A percentile compares a stretch with the other conserved stretches of the same genome.
Conservation (phyloP, 2,113 vertebrate species). For the Cryptomyrus ogoouensis region DNA sequence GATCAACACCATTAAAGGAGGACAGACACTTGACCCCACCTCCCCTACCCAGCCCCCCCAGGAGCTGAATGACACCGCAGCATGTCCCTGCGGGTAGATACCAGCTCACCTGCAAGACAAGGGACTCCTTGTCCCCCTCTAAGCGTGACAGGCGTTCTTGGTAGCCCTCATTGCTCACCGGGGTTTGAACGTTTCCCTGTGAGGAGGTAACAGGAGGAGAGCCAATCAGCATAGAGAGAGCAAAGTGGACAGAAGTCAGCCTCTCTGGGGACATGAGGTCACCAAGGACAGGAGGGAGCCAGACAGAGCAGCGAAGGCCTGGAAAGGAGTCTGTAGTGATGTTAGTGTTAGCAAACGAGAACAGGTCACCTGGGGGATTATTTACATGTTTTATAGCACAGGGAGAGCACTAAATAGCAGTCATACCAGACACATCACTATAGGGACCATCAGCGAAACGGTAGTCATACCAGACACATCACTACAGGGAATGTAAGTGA, state of each 20-base stretch:
- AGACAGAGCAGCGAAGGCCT: neutral
- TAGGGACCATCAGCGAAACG: neutral
- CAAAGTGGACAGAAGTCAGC: neutral
- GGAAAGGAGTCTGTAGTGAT: neutral
- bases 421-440: neutral
- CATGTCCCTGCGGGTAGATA: neutral
- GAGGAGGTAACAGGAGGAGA: slow-evolving; percentile 30
- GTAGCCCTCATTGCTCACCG: slow-evolving; percentile 78
- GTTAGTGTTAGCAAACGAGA: neutral
- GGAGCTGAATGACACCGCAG: neutral
- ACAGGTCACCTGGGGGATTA: neutral
- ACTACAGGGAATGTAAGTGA: neutral
- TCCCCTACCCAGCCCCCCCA: neutral
- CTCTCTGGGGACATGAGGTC: neutral
- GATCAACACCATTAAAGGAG: neutral
- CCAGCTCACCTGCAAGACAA: slow-evolving; percentile 85
- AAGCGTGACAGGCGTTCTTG: slow-evolving; percentile 85
- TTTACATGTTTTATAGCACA: neutral
- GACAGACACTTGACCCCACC: neutral
- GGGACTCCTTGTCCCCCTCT: slow-evolving; percentile 94
- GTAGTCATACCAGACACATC: neutral
- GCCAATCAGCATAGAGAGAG: neutral
- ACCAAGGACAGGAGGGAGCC: neutral
- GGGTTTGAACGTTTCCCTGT: slow-evolving; percentile 72
- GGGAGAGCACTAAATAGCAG: neutral